Base-by-base conservation (phyloP, 2,113 vertebrate genomes). In the Casuarius casuarius region DNA sequence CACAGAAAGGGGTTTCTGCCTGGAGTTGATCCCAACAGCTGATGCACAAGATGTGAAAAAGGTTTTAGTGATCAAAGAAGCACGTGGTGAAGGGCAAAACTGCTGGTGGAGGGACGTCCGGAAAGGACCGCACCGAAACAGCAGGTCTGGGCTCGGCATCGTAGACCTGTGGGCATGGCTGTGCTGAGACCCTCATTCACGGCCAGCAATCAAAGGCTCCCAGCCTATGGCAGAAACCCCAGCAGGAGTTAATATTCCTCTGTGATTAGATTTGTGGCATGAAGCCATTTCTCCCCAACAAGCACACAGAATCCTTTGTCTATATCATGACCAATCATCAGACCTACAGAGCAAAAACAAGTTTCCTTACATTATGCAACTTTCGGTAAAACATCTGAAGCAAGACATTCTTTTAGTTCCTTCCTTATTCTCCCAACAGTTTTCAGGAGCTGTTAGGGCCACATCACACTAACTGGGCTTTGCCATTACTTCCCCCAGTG, bases 391-490 rank as follows among this genome's bases (percentile, higher is more conserved):
- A 18, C 18, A 10, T 75, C 63, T 40, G 83, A 93, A 86, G 68
- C 44, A 95, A 94, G 49, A 94, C 23, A 8, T 29, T 44, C 38
- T 88, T 77, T 67, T 90, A 52, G 46, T 94, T 96, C 54, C 83
- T 96, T 95, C 86, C 84, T 93, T 81, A 15, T 61, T 95, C 72
- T 84, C 90, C 59, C 73, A 85, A 80, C 44, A 91, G 52, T 44
- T 86, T 73, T 75, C 35, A 38, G 70, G 61, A 88, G 58, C 78
- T 92, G 44, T 81, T 68, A 61, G 67, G 75, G 48, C 35, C 73
- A 40, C 0, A 1, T 67, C 46, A 25, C 40, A 2, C 58, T 70
- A 73, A 10, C 21, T 40, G 58, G 58, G 54, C 66, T 94, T 62
- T 92, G 76, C 77, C 33, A 19, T 38, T 2, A 0, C 73, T 14